Conservation (phyloP, 2,888 invertebrate genomes). For the Pheosia gnoma region DNA sequence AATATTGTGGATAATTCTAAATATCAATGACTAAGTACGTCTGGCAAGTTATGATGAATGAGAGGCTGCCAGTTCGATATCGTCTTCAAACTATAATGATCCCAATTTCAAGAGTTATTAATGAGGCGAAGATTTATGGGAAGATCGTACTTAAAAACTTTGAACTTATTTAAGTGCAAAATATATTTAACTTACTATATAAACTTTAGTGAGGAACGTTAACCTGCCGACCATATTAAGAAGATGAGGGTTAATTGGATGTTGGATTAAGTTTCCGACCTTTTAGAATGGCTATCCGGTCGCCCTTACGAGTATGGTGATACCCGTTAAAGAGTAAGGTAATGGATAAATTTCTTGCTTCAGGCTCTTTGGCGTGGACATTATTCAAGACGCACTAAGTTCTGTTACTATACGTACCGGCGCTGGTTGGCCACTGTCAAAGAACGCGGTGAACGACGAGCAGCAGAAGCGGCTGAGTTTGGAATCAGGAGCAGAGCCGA, state of each 20-base stretch:
- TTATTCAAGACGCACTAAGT: conserved; percentile 67
- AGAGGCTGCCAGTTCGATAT: not conserved
- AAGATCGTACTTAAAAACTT: no score
- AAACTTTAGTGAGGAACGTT: not conserved
- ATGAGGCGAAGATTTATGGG: no score
- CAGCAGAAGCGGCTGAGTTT: conserved; percentile 73
- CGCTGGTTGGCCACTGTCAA: conserved; percentile 69
- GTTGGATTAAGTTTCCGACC: conserved; percentile 5
- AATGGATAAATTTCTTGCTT: not conserved
- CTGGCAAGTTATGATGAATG: not conserved
- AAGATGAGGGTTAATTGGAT: conserved; percentile 7
- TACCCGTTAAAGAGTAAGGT: not conserved
- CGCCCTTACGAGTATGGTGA: conserved; percentile 1
- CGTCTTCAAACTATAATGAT: not conserved
- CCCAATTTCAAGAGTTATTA: not conserved
- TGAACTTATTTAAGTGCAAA: not conserved
- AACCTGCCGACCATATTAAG: conserved; percentile 2
- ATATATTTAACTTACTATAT: not conserved
- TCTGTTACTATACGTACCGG: conserved; percentile 71
- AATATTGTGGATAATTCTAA: not conserved
- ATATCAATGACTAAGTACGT: not conserved
- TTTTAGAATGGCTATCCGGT: conserved; percentile 4
- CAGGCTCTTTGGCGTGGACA: conserved; percentile 76
- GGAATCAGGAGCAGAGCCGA: conserved; percentile 71
- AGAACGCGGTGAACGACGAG: conserved; percentile 66